Percentiles rank a stretch among this genome's conserved stretches.
Evolutionary conservation across 2,113 vertebrate genomes (phyloP).

Genomic region (Clarias gariepinus): DNA sequence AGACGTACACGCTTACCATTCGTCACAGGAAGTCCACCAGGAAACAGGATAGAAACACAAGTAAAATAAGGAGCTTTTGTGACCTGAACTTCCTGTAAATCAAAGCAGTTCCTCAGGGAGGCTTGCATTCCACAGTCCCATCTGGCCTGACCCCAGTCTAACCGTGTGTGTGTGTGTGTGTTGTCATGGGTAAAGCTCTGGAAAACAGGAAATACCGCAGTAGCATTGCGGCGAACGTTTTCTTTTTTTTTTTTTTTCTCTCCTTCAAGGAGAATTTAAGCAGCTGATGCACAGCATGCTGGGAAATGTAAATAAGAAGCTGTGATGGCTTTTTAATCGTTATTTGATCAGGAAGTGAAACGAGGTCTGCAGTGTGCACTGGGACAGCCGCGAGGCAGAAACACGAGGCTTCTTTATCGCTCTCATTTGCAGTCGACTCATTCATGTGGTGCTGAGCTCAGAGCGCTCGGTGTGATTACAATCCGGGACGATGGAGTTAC

Average conservation of each 20-base stretch:
- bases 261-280: conserved; percentile 29
- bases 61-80: not conserved
- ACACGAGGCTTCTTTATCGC: not conserved
- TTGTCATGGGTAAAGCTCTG: conserved; percentile 19
- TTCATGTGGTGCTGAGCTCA: not conserved
- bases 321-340: conserved; percentile 60
- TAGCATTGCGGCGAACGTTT: conserved; percentile 20
- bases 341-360: conserved; percentile 50
- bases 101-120: conserved; percentile 18
- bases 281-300: conserved; percentile 49
- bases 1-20: not conserved
- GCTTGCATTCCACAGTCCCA: conserved; percentile 39
- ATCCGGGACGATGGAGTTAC: not conserved
- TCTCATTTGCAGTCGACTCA: not conserved
- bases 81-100: conserved; percentile 24
- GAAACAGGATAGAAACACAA: not conserved
- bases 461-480: not conserved
- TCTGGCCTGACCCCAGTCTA: conserved; percentile 38
- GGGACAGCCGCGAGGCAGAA: not conserved
- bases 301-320: conserved; percentile 43
- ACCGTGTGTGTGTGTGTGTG: conserved; percentile 15
- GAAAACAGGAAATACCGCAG: conserved; percentile 54
- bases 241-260: not conserved
- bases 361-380: conserved; percentile 5
- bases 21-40: not conserved